These are phyloP conservation scores for Drosophila leonis DNA, from an alignment of 2,888 invertebrate species.

Conservation along the genomic window DNA sequence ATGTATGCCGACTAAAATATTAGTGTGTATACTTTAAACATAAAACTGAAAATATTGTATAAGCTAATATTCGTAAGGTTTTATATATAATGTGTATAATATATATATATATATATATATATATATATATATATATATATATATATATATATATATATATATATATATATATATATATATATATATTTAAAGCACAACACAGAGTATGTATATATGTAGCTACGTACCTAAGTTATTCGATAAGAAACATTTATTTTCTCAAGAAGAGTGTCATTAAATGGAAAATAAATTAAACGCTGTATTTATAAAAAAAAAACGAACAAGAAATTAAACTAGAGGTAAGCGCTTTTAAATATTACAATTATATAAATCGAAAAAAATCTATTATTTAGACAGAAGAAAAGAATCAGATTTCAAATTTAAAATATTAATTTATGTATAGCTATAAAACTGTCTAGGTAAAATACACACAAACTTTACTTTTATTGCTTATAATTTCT, in stretches of 20 bases:
- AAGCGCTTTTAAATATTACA: not conserved
- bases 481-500: not conserved
- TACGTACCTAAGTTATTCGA: constrained; percentile 32
- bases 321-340: not conserved
- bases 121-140: constrained; percentile 6
- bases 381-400: not conserved
- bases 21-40: constrained; percentile 11
- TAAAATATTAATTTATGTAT: not conserved
- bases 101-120: no score
- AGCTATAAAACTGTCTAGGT: not conserved
- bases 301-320: not conserved
- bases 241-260: constrained; percentile 35
- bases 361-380: not conserved
- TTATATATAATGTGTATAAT: constrained; percentile 4
- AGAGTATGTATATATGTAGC: constrained; percentile 25
- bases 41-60: constrained; percentile 16
- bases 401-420: not conserved
- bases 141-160: constrained; percentile 2
- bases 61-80: constrained; percentile 19
- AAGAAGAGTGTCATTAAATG: constrained; percentile 37
- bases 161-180: constrained; percentile 6
- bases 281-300: constrained; percentile 5
- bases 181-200: constrained; percentile 10
- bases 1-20: constrained; percentile 91
- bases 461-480: not conserved